These are phyloP conservation scores for Nothoprocta pentlandii DNA, from an alignment of 2,113 vertebrate genomes.

Conservation along the genomic window DNA sequence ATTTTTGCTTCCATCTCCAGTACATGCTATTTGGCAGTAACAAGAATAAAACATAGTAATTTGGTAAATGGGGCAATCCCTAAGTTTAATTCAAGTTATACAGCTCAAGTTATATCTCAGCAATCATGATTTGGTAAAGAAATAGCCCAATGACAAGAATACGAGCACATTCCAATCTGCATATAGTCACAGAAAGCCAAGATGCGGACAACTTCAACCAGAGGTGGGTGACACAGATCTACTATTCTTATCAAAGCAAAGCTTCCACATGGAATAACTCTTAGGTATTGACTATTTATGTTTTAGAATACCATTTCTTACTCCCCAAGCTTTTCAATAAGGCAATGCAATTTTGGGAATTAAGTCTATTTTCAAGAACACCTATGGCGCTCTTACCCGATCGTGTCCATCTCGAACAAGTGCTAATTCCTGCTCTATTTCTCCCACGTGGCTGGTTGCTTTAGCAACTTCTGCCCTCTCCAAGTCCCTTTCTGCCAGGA, in stretches of 20 bases:
- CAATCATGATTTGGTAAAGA: not conserved
- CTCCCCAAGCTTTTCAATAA: not conserved
- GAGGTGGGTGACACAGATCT: not conserved
- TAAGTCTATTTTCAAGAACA: not conserved
- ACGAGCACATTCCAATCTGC: not conserved
- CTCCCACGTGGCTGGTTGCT: slow-evolving; percentile 93
- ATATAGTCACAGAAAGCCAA: not conserved
- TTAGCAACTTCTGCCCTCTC: slow-evolving; percentile 97
- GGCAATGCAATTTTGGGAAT: not conserved
- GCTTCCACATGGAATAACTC: not conserved
- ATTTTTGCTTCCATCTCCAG: slow-evolving; percentile 96
- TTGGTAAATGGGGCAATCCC: not conserved
- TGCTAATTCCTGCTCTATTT: slow-evolving; percentile 92
- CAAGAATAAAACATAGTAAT: not conserved
- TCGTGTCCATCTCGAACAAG: slow-evolving; percentile 93
- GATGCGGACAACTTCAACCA: not conserved
- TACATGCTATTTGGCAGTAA: slow-evolving; percentile 74
- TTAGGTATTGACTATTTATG: not conserved
- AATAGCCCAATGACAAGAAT: not conserved
- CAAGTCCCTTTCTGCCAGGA: slow-evolving; percentile 95
- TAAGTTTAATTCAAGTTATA: not conserved
- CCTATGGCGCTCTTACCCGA: slow-evolving; percentile 81
- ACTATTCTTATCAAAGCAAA: not conserved
- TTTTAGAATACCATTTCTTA: not conserved
- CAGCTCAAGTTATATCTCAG: not conserved